Base-by-base conservation (phyloP, 2,113 vertebrate genomes). In the Phyllostomus hastatus region DNA sequence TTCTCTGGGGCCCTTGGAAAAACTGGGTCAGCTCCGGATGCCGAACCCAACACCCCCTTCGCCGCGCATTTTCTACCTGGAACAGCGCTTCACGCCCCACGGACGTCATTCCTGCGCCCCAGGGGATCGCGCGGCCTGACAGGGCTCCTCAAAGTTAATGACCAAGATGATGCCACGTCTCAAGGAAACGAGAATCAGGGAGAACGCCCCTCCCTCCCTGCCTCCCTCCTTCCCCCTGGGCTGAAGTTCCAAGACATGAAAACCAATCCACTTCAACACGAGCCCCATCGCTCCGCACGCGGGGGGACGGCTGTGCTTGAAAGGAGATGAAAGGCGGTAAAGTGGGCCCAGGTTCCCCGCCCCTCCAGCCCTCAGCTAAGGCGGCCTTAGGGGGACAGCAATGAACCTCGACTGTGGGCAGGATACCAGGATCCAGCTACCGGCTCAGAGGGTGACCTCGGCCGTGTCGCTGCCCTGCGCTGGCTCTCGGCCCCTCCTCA, bases 61-160 rank as follows among this genome's bases (percentile, higher is more conserved):
- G 64, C 95, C 73, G 87, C 75, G 96, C 92, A 89, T 94, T 97
- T 97, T 97, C 97, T 97, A 97, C 66, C 96, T 96, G 92, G 76
- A 20, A 5, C 82, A 66, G 95, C 50, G 78, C 94, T 96, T 97
- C 95, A 82, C 14, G 48, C 92, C 87, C 80, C 11, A 5, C 67
- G 85, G 97, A 95, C 31, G 35, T 88, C 94, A 91, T 94, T 95
- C 96, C 61, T 93, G 79, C 15, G 64, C 75, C 95, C 79, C 94
- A 75, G 59, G 96, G 97, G 92, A 95, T 83, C 19, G 7, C 80
- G 1, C 5, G 2, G 82, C 57, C 96, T 98, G 94, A 95, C 96
- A 96, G 59, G 9, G 61, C 88, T 95, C 59, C 97, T 84, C 96
- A 86, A 96, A 93, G 95, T 72, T 78, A 96, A 94, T 0, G 0